phyloP scores from a whole-genome alignment of 2,797 vertebrate species.

The Emys orbicularis region DNA sequence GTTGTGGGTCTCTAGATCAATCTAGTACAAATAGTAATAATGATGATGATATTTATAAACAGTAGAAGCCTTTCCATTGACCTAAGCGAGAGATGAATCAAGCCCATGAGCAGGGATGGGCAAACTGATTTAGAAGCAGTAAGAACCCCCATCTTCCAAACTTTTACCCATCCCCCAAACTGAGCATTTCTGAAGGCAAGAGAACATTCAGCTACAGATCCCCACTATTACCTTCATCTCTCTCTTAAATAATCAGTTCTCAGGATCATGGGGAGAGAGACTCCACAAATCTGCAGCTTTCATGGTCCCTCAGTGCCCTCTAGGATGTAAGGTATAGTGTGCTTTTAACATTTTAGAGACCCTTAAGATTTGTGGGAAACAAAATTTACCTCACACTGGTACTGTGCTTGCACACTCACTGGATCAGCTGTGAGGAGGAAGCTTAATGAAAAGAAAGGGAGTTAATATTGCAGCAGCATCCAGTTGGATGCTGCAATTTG shows the following conservation, averaged over 20 bases:
- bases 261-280: accelerated
- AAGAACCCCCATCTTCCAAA: accelerated
- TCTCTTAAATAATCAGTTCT: not conserved
- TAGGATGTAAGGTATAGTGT: not conserved
- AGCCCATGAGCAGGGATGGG: not conserved
- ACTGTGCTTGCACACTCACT: not conserved
- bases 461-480: not conserved
- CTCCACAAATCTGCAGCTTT: not conserved
- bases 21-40: not conserved
- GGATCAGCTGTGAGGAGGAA: not conserved
- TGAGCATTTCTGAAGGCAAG: not conserved
- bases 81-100: not conserved
- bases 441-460: not conserved
- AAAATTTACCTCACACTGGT: not conserved
- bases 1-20: not conserved
- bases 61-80: not conserved
- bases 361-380: not conserved
- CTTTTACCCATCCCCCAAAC: not conserved
- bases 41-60: not conserved
- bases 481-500: not conserved
- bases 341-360: not conserved
- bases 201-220: accelerated
- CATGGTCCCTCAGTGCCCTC: accelerated
- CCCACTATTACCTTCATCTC: not conserved
- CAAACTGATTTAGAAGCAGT: not conserved